Evolutionary conservation across 2,888 invertebrate genomes (phyloP).

Genomic region (Adelognathus sp.): DNA sequence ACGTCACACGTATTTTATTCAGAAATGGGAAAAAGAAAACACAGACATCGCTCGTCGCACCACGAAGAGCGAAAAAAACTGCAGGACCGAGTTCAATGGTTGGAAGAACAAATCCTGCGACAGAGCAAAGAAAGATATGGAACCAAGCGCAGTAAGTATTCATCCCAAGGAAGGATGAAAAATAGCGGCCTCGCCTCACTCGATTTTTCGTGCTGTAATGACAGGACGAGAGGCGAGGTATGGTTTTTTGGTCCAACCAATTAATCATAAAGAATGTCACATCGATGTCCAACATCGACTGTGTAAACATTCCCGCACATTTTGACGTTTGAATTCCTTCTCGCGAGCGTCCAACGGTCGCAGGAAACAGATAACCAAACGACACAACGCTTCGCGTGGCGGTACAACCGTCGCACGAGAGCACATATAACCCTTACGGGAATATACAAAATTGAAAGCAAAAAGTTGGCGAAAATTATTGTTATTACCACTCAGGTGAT

Average conservation of each 20-base stretch:
- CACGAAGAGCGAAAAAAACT: conserved; percentile 25
- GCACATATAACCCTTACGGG: not conserved
- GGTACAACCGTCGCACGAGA: not conserved
- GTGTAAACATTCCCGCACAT: conserved; percentile 1
- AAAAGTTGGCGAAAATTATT: not conserved
- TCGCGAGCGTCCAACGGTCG: conserved; percentile 25
- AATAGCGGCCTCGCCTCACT: not conserved
- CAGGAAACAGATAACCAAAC: not conserved
- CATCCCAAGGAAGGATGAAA: not conserved
- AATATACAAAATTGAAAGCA: not conserved
- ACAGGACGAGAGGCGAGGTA: too few relatives aligned
- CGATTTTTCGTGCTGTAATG: not conserved
- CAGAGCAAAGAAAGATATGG: conserved; percentile 11
- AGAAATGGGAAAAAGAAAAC: conserved; percentile 40
- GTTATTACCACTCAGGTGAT: not conserved
- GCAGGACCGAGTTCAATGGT: conserved; percentile 31
- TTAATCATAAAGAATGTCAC: conserved; percentile 14
- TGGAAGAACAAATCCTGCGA: conserved; percentile 6
- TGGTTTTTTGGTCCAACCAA: conserved; percentile 46
- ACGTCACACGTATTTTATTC: conserved; percentile 33
- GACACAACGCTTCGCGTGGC: not conserved
- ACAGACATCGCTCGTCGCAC: conserved; percentile 28
- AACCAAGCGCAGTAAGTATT: conserved; percentile 37
- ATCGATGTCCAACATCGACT: conserved; percentile 32
- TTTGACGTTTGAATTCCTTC: not conserved